Evolutionary conservation across 1,140 invertebrate species (phyloP), one percentile per base, ranked within the genome.

Genomic region (Zaprionus africanus): DNA sequence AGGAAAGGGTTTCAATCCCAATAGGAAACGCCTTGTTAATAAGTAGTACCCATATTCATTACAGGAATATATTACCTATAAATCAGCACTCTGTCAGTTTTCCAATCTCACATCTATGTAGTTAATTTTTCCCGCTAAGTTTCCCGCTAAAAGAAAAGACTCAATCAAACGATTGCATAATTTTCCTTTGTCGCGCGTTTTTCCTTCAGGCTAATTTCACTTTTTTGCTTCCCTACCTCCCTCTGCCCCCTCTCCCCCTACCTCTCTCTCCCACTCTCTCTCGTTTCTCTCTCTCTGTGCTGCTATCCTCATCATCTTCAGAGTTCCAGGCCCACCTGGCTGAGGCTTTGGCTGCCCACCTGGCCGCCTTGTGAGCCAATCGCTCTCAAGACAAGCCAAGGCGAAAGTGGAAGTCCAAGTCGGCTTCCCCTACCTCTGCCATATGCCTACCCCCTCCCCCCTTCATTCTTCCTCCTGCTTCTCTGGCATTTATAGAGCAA

Each of bases 381-480:
- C 67, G 76, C 43, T 65, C 46, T 69, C n/a, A 38, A 13, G 41
- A 17, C 38, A 60, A 67, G 70, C 43, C 71, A 56, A 68, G 57
- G 82, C 82, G 82, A 86, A 86, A 86, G 82, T 86, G 79, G 76
- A 75, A 70, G 51, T 75, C 66, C 66, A 75, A 75, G 51, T 75
- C 59, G 72, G 28, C 28, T 9, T 2, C 28, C 12, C 19, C 41
- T 24, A n/a, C 41, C 41, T 9, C 41, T 43, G 1, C 28, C 36
- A 51, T 26, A 46, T 4, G 43, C 49, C 13, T 12, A 1, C 54
- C 15, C n/a, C 17, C 15, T n/a, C 17, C 34, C 3, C 12, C 15
- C 31, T 53, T 9, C 19, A 9, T 6, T n/a, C 15, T 36, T 38
- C 7, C 34, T 49, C 2, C 22, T 34, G 0, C 31, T 34, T 2